Percentiles rank a stretch among this genome's conserved stretches.
Conservation (phyloP, 2,797 vertebrate species). For the Phoebastria nigripes region DNA sequence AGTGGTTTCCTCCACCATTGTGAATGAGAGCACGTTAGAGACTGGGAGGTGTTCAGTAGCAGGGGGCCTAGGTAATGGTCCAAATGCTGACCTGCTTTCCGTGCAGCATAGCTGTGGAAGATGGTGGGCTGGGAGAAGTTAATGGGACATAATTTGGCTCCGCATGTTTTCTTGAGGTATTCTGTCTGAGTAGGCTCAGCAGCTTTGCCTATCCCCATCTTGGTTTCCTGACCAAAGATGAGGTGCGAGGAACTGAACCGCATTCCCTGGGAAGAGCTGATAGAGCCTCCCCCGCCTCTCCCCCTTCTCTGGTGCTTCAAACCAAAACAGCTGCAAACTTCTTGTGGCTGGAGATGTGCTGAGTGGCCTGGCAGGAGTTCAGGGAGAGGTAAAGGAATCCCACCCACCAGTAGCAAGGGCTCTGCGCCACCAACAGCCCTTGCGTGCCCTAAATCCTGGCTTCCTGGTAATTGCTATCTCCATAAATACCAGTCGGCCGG, state of each 20-base stretch:
- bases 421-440: slow-evolving; percentile 28
- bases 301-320: slow-evolving; percentile 20
- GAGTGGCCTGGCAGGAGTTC: slow-evolving; percentile 60
- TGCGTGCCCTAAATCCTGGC: background rate
- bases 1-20: background rate
- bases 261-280: slow-evolving; percentile 55
- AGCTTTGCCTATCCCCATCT: slow-evolving; percentile 49
- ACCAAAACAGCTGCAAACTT: slow-evolving; percentile 60
- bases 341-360: slow-evolving; percentile 64
- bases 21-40: rapidly evolving
- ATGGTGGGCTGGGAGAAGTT: background rate
- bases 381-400: slow-evolving; percentile 55
- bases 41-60: background rate
- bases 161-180: background rate
- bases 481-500: background rate
- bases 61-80: background rate
- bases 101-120: background rate
- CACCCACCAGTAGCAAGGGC: slow-evolving; percentile 47
- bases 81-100: background rate
- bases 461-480: slow-evolving; percentile 38
- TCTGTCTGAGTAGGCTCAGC: slow-evolving; percentile 43
- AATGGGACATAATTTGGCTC: slow-evolving; percentile 8
- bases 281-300: slow-evolving; percentile 24
- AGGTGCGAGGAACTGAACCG: slow-evolving; percentile 33
- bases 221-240: slow-evolving; percentile 59